phyloP scores from a whole-genome alignment of 2,888 invertebrate genomes.

The Ophion obscuratus region DNA sequence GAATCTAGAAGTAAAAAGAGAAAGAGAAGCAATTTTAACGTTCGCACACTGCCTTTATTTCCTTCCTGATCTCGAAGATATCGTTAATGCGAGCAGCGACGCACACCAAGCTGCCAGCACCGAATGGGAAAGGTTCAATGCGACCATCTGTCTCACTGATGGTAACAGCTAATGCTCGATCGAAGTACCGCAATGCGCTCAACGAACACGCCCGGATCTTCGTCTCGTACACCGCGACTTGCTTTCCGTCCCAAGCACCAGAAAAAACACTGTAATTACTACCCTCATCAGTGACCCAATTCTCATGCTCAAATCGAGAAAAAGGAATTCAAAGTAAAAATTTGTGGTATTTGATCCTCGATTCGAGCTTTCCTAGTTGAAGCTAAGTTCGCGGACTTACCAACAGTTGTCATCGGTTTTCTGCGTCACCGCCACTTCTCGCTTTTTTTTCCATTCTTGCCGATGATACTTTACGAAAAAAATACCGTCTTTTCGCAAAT shows the following conservation, averaged over 20 bases:
- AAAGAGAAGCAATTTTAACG: not conserved
- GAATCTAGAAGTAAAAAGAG: not conserved
- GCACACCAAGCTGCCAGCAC: not conserved
- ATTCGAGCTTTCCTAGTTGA: not conserved
- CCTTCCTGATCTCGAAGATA: not conserved
- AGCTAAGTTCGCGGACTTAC: not conserved
- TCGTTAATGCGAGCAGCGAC: slow-evolving; percentile 16
- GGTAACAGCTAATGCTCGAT: slow-evolving; percentile 48
- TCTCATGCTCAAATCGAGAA: slow-evolving; percentile 40
- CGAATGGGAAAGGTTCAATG: slow-evolving; percentile 4
- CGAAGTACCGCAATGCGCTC: slow-evolving; percentile 63
- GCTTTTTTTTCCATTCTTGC: slow-evolving; percentile 14
- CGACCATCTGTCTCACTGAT: slow-evolving; percentile 35
- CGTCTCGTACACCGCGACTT: not conserved
- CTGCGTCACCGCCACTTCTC: not conserved
- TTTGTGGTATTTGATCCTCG: slow-evolving; percentile 7
- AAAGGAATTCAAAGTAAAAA: slow-evolving; percentile 19
- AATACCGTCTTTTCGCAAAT: not conserved
- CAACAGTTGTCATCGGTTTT: slow-evolving; percentile 6
- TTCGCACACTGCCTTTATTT: not conserved
- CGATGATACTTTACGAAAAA: not conserved
- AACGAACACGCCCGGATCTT: slow-evolving; percentile 22
- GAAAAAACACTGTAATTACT: slow-evolving; percentile 40
- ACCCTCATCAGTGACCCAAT: slow-evolving; percentile 49
- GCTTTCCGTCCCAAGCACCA: not conserved